Evolutionary conservation across 2,888 invertebrate genomes (phyloP).

Genomic region (Cerastis rubricosa): DNA sequence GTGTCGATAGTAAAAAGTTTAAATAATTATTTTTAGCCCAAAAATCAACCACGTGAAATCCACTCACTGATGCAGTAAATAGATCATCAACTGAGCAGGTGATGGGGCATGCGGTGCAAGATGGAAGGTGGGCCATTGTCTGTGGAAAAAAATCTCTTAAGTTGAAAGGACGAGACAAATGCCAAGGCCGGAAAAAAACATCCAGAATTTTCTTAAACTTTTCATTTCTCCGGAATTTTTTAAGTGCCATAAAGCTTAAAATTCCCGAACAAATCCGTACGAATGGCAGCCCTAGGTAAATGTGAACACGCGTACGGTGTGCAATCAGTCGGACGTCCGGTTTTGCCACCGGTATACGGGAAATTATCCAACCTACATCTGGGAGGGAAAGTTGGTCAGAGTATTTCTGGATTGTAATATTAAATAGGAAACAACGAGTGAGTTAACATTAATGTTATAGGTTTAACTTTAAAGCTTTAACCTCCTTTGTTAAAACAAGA

Average conservation of each 20-base stretch:
- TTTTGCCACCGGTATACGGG: conserved; percentile 17
- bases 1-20: too few species aligned
- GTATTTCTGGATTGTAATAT: conserved; percentile 23
- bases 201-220: background rate
- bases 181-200: too few species aligned
- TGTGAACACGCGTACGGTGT: conserved; percentile 35
- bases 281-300: background rate
- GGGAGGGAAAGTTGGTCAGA: conserved; percentile 8
- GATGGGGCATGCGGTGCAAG: too few species aligned
- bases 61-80: too few species aligned
- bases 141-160: too few species aligned
- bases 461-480: background rate
- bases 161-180: background rate
- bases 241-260: background rate
- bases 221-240: too few species aligned
- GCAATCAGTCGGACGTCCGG: conserved; percentile 64
- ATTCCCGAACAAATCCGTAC: background rate
- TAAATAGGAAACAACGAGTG: background rate
- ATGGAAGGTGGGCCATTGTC: too few species aligned
- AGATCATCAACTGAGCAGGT: too few species aligned
- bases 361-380: conserved; percentile 22
- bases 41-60: too few species aligned
- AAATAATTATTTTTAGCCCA: too few species aligned
- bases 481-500: too few species aligned
- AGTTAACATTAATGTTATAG: background rate